A percentile compares a stretch with the other conserved stretches of the same genome.
Conservation (phyloP, 2,113 vertebrate genomes). For the Heterocephalus glaber region DNA sequence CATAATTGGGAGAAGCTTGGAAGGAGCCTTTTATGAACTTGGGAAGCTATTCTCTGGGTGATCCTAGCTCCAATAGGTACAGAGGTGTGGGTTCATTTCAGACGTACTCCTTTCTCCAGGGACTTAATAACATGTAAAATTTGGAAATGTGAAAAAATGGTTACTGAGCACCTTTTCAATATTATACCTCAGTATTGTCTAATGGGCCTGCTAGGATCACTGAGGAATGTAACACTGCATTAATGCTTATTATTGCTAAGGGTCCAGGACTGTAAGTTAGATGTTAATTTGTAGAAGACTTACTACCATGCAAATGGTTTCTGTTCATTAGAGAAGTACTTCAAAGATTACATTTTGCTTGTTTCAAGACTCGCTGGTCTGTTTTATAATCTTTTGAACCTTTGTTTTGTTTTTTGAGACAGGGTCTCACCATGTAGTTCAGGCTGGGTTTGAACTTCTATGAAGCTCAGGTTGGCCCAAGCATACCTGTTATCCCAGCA, state of each 20-base stretch:
- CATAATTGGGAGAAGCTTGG: not conserved
- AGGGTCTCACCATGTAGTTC: not conserved
- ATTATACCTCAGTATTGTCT: not conserved
- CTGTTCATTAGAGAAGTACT: not conserved
- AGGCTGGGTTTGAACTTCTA: not conserved
- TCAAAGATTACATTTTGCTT: not conserved
- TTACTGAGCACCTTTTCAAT: not conserved
- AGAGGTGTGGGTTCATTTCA: not conserved
- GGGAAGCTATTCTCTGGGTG: not conserved
- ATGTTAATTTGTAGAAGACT: not conserved
- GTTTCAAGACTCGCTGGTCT: not conserved
- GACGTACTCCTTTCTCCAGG: not conserved
- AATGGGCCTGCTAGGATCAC: fast-evolving
- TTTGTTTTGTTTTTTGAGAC: not conserved
- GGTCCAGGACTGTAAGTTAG: not conserved
- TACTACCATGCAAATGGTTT: not conserved
- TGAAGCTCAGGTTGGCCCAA: not conserved
- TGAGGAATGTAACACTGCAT: not conserved
- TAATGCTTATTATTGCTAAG: not conserved
- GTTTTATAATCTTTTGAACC: not conserved
- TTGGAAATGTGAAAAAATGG: not conserved
- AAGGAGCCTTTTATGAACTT: not conserved
- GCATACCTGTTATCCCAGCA: not conserved
- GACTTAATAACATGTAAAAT: not conserved
- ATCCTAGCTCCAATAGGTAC: fast-evolving